phyloP scores from a whole-genome alignment of 2,888 invertebrate species.

The Pseudanteris insignis region DNA sequence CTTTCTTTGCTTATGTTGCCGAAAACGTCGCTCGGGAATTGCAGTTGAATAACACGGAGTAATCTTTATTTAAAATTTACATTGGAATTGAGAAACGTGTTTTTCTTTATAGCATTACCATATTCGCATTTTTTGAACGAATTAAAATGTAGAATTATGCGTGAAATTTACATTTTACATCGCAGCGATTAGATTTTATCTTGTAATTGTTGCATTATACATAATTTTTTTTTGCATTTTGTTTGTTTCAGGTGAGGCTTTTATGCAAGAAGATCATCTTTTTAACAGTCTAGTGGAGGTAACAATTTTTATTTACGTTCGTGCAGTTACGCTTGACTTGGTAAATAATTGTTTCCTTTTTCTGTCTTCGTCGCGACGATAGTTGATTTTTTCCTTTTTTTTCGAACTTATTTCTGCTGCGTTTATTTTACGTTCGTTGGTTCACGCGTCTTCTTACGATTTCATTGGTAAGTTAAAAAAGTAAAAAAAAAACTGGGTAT shows the following conservation, averaged over 20 bases:
- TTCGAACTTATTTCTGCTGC: too few species aligned
- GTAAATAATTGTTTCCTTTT: too few species aligned
- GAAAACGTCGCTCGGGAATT: conserved; percentile 29
- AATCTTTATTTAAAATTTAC: conserved; percentile 30
- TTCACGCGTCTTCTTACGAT: too few species aligned
- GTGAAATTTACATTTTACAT: neutral
- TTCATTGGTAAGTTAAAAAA: too few species aligned
- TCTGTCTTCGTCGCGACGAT: too few species aligned
- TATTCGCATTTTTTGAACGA: conserved; percentile 10
- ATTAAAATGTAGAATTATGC: neutral
- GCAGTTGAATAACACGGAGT: conserved; percentile 16
- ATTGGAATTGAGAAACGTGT: conserved; percentile 14
- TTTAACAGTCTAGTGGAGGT: too few species aligned
- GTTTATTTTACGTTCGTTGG: too few species aligned
- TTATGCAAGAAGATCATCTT: neutral
- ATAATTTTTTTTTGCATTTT: conserved; percentile 1
- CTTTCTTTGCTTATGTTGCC: conserved; percentile 28
- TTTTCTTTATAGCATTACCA: conserved; percentile 14
- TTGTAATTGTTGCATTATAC: conserved; percentile 1
- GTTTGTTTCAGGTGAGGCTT: conserved; percentile 15
- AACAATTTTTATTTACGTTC: too few species aligned
- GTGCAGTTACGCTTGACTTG: too few species aligned
- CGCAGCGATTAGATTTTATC: neutral
- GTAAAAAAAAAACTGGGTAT: too few species aligned
- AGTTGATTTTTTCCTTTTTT: too few species aligned